Base-by-base conservation (phyloP, 2,113 vertebrate genomes). In the Acanthisitta chloris region DNA sequence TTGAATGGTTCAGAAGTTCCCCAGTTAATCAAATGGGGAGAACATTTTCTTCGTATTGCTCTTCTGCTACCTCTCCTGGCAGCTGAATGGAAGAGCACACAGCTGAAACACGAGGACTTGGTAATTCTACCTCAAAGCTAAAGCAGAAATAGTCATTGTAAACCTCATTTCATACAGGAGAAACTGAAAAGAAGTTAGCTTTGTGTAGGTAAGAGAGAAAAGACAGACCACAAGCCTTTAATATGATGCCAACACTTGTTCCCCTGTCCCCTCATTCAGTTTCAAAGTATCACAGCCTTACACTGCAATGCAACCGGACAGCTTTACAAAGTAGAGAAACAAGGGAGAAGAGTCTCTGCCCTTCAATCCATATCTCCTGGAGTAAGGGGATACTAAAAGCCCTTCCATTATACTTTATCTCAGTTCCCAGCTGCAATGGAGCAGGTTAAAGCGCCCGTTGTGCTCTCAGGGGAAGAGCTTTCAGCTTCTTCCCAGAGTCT, bases 61-160 rank as follows among this genome's bases (percentile, higher is more conserved):
- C 97, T 97, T 90, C 94, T 96, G 84, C 96, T 96, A 96, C 97
- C 96, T 95, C 97, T 97, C 93, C 96, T 95, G 97, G 96, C 66
- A 91, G 92, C 38, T 33, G 33, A 71, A 87, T 2, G 86, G 64
- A 96, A 96, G 67, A 92, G 78, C 95, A 95, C 14, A 9, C n/a
- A 52, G 52, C 8, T 65, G 48, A 58, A 87, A 81, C 23, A 66
- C 34, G 36, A 81, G 51, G 48, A 73, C 16, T 45, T 26, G 7
- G 81, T 66, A 93, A 90, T 51, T 77, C 33, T 54, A 88, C 65
- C 83, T 69, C 33, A 49, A 29, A 7, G 51, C 55, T 78, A 85
- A 55, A 42, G 82, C 51, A 84, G 74, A 86, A 92, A 62, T 57
- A 79, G 73, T 40, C 17, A 87, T 9, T 86, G 59, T 58, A 62